Evolutionary conservation across 2,888 invertebrate genomes (phyloP).

Genomic region (Fabriciana adippe): DNA sequence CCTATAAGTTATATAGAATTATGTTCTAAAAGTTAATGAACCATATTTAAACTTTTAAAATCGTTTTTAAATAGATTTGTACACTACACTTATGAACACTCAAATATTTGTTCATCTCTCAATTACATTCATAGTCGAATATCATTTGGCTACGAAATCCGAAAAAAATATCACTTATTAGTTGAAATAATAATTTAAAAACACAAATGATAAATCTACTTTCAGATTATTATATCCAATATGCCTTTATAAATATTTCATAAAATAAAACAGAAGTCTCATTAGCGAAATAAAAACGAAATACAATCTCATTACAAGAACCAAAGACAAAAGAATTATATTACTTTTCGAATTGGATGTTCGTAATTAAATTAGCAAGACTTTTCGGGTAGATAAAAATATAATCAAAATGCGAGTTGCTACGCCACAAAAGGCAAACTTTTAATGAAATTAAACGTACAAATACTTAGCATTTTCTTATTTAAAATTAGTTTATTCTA

Average conservation of each 20-base stretch:
- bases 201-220: background rate
- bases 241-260: constrained; percentile 5
- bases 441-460: background rate
- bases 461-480: constrained; percentile 4
- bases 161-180: no score
- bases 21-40: no score
- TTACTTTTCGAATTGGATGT: constrained; percentile 19
- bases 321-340: constrained; percentile 20
- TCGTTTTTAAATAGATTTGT: no score
- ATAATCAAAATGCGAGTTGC: constrained; percentile 2
- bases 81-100: no score
- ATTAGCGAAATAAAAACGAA: constrained; percentile 12
- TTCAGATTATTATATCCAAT: background rate
- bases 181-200: background rate
- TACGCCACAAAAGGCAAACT: background rate
- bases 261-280: constrained; percentile 19
- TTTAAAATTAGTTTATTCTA: background rate
- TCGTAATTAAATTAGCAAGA: constrained; percentile 18
- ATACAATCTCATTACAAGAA: constrained; percentile 18
- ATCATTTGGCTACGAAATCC: no score
- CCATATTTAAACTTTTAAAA: no score
- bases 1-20: no score
- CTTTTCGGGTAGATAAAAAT: constrained; percentile 5
- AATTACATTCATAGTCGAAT: no score
- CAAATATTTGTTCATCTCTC: no score